Percentiles rank a stretch among this genome's conserved stretches.
Evolutionary conservation across 2,113 vertebrate species (phyloP).

Genomic region (Crotalus tigris): DNA sequence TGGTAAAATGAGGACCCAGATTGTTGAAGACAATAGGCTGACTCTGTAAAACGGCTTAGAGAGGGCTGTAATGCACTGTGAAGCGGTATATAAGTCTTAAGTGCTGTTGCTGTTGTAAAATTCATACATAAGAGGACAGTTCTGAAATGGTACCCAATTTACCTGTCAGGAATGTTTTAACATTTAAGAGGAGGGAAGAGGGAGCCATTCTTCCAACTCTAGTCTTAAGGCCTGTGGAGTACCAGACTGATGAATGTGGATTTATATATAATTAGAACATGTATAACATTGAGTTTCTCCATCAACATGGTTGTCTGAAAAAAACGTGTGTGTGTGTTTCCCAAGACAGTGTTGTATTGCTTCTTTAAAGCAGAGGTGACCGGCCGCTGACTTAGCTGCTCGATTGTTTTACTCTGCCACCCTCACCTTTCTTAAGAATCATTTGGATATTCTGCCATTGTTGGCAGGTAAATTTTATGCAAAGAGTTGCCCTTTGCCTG

Average conservation of each 20-base stretch:
- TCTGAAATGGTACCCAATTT: neutral
- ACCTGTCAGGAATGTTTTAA: neutral
- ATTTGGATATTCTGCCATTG: constrained; percentile 7
- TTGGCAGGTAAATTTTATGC: constrained; percentile 20
- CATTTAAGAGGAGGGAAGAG: neutral
- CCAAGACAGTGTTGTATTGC: neutral
- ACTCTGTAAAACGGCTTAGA: neutral
- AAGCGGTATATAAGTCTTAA: too few species aligned
- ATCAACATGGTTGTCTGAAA: neutral
- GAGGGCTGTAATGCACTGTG: neutral
- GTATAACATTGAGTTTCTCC: neutral
- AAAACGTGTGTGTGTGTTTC: neutral
- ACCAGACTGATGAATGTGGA: neutral
- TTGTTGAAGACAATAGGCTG: too few species aligned
- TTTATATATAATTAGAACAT: neutral
- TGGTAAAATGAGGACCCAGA: too few species aligned
- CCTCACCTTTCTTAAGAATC: neutral
- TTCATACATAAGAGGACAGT: neutral
- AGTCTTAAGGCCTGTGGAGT: neutral
- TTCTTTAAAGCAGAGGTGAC: neutral
- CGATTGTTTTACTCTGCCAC: neutral
- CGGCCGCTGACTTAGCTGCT: constrained; percentile 5
- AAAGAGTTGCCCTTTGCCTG: constrained; percentile 33
- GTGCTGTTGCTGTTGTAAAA: neutral
- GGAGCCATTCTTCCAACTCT: neutral